phyloP scores from a whole-genome alignment of 2,797 vertebrate species.

The Cirrhinus molitorella region DNA sequence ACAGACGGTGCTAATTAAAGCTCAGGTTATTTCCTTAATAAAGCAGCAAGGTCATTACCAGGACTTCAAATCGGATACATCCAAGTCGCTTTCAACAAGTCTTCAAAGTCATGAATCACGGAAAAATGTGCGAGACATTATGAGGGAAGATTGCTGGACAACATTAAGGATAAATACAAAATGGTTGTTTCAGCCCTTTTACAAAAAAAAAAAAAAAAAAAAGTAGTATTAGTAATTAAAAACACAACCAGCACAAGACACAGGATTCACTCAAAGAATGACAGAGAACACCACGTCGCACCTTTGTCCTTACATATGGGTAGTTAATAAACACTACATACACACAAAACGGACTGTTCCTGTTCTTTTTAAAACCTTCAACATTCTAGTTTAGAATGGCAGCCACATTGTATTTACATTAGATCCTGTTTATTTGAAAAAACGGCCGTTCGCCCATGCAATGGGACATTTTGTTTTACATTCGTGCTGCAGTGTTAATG shows the following conservation, averaged over 20 bases:
- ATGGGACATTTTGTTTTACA: conserved; percentile 67
- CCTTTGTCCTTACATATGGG: conserved; percentile 61
- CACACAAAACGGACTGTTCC: conserved; percentile 45
- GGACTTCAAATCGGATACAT: conserved; percentile 23
- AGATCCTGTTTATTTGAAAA: conserved; percentile 68
- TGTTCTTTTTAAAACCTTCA: conserved; percentile 66
- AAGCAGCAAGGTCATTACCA: conserved; percentile 47
- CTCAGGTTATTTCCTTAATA: conserved; percentile 46
- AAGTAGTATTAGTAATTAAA: neutral
- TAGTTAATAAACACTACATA: conserved; percentile 73
- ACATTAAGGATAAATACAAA: conserved; percentile 50
- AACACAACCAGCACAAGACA: conserved; percentile 22
- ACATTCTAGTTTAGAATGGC: conserved; percentile 75
- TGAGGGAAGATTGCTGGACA: conserved; percentile 21
- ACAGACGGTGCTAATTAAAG: conserved; percentile 49
- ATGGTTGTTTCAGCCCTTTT: conserved; percentile 46
- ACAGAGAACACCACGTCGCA: conserved; percentile 52
- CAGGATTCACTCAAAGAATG: conserved; percentile 51
- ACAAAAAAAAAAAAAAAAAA: conserved; percentile 4
- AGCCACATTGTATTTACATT: conserved; percentile 79
- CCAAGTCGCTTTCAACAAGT: conserved; percentile 6
- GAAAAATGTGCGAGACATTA: conserved; percentile 1
- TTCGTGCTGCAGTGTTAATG: conserved; percentile 61
- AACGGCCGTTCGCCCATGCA: conserved; percentile 67
- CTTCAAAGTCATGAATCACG: neutral